Percentiles rank a stretch among this genome's conserved stretches.
Conservation (phyloP, 2,113 vertebrate genomes). For the Carettochelys insculpta region DNA sequence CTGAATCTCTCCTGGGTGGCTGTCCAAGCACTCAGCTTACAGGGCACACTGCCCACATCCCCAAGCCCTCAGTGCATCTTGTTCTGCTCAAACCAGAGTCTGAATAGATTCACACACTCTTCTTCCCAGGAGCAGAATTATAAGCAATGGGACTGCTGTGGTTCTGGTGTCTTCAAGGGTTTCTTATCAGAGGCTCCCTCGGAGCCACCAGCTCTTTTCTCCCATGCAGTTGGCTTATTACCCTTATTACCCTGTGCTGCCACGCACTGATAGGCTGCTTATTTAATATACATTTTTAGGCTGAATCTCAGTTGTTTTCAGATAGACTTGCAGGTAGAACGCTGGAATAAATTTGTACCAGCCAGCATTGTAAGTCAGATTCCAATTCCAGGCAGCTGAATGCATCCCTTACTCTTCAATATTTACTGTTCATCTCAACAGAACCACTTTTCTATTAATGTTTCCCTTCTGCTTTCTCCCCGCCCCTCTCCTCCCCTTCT, state of each 20-base stretch:
- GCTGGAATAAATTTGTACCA: slow-evolving; percentile 6
- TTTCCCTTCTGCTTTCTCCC: slow-evolving; percentile 1
- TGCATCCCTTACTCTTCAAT: background rate
- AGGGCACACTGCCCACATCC: too few species aligned
- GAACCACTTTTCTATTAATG: background rate
- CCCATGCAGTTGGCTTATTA: background rate
- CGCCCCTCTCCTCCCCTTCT: background rate
- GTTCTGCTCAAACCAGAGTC: background rate
- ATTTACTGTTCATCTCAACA: background rate
- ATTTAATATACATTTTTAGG: background rate
- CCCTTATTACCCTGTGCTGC: background rate
- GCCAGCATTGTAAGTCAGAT: background rate
- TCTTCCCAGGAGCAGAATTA: background rate
- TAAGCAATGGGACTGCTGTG: background rate
- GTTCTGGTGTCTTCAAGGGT: background rate
- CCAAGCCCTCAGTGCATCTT: background rate
- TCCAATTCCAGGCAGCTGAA: background rate
- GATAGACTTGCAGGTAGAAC: background rate
- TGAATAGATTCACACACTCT: background rate
- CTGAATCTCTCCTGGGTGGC: too few species aligned
- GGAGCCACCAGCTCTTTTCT: background rate
- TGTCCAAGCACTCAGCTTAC: too few species aligned
- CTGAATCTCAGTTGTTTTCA: background rate
- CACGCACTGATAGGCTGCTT: background rate
- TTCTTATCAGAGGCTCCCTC: background rate